Evolutionary conservation across 1,140 invertebrate species (phyloP).

Genomic region (Leptinotarsa lineolata): DNA sequence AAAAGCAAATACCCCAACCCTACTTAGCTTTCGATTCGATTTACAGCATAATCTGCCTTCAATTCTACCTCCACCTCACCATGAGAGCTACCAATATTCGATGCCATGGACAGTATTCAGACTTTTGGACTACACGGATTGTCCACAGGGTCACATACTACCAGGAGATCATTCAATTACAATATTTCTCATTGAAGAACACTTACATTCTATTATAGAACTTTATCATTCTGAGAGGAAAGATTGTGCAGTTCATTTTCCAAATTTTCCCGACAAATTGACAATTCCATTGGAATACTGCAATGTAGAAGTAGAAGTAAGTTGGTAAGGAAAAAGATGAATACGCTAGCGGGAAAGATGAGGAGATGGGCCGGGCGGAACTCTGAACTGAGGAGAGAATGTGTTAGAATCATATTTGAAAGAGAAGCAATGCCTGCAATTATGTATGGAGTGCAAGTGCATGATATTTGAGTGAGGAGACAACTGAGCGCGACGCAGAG

Average conservation of each 20-base stretch:
- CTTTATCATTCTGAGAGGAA: conserved; percentile 88
- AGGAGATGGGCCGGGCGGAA: no score
- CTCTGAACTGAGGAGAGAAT: no score
- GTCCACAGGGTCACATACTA: conserved; percentile 87
- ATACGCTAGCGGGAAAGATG: no score
- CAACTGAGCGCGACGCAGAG: no score
- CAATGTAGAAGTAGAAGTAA: conserved; percentile 98
- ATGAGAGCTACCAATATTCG: conserved; percentile 86
- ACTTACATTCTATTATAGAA: conserved; percentile 91
- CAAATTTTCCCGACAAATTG: conserved; percentile 90
- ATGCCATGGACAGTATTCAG: conserved; percentile 88
- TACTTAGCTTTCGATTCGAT: conserved; percentile 97
- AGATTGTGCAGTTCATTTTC: conserved; percentile 89
- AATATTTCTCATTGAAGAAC: conserved; percentile 96
- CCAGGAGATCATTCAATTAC: conserved; percentile 97
- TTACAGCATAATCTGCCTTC: conserved; percentile 92
- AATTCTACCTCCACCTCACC: conserved; percentile 88
- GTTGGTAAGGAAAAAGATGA: no score
- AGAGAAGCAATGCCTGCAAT: no score
- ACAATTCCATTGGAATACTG: conserved; percentile 98
- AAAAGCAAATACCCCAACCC: conserved; percentile 93
- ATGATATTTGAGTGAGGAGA: no score
- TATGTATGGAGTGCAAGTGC: no score
- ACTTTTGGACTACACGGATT: conserved; percentile 99
- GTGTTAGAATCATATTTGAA: no score